A percentile compares a stretch with the other conserved stretches of the same genome.
These are phyloP conservation scores for Serinus canaria DNA, from an alignment of 2,113 vertebrate genomes.

Conservation along the genomic window DNA sequence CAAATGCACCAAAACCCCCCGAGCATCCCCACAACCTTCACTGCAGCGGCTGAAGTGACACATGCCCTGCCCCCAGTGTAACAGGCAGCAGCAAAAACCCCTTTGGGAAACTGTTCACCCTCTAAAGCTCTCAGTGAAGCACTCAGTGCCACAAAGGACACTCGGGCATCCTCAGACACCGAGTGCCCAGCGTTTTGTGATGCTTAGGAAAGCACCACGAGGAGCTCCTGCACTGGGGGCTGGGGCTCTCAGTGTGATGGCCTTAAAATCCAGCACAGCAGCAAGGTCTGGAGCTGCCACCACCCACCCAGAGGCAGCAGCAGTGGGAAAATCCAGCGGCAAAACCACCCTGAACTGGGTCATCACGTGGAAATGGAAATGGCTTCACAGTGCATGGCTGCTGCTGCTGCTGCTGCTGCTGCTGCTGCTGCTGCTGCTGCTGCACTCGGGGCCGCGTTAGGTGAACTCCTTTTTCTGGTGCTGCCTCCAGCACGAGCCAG, in stretches of 20 bases:
- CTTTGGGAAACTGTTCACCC: neutral
- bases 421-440: neutral
- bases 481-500: neutral
- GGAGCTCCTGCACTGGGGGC: rapidly evolving
- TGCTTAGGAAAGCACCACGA: rapidly evolving
- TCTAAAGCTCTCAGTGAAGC: neutral
- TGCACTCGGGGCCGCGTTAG: rapidly evolving
- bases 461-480: neutral
- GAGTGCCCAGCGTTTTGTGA: neutral
- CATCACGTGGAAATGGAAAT: neutral
- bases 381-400: neutral
- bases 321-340: neutral
- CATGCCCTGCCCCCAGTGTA: neutral
- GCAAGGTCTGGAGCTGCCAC: neutral
- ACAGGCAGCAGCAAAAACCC: neutral
- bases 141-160: rapidly evolving
- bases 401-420: neutral
- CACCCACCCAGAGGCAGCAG: neutral
- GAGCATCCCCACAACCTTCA: neutral
- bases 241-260: neutral
- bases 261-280: neutral
- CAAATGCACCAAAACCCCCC: neutral
- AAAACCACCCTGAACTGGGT: neutral
- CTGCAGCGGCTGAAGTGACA: neutral
- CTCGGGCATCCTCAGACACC: rapidly evolving